Evolutionary conservation across 2,113 vertebrate genomes (phyloP), one percentile per base, ranked within the genome.

Genomic region (Eretmochelys imbricata): DNA sequence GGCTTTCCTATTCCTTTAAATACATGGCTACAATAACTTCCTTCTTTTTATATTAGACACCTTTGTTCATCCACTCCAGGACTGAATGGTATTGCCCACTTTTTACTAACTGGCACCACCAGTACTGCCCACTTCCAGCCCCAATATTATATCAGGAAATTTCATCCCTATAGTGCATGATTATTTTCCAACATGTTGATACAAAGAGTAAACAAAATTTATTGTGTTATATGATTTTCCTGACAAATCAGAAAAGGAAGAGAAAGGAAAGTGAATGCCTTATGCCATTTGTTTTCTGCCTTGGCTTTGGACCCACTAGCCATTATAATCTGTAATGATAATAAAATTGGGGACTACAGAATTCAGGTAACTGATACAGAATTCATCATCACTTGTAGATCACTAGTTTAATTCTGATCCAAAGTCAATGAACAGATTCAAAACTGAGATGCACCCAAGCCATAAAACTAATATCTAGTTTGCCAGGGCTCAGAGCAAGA

Each of bases 131-230:
- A 54, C 12, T 50, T 14, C 48, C 80, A 91, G 46, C 59, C 49
- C 48, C 57, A 31, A 6, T 82, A 87, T 31, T 87, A 55, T 79
- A 7, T 85, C 53, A 82, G 76, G 55, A 92, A 31, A 85, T 10
- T 7, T 78, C 65, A 24, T 1, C 57, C 1, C 20, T 53, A 80
- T 31, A 90, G 87, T 51, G 4, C 1, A 72, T 10, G 59, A 19
- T 29, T 19, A n/a, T 55, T 54, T 72, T 81, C 83, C 8, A 51
- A 11, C 10, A 76, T 5, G 49, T 3, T 27, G 46, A 75, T 81
- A 85, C 55, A 4, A 96, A 91, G 94, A 90, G 8, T 53, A 91
- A 94, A 54, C 27, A 85, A 84, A 89, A 72, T 78, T 75, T 27
- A 89, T 48, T 46, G 38, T 46, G 35, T 80, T 10, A 53, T 79